These are phyloP conservation scores for Batillaria attramentaria DNA, from an alignment of 1,140 invertebrate genomes.

Conservation along the genomic window DNA sequence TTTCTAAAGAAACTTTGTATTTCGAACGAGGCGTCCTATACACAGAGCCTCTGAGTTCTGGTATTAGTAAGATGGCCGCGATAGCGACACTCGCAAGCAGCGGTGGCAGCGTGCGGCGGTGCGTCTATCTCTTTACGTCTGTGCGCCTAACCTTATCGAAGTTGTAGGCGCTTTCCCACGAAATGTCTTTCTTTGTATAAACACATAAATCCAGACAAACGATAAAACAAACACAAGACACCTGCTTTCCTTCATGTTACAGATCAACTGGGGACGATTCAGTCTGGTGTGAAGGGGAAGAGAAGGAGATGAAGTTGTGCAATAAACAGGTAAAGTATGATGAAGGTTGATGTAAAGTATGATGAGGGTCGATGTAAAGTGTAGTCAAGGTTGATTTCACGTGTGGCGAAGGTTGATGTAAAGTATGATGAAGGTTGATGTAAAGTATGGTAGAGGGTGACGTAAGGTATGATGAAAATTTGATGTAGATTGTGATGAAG, in stretches of 20 bases:
- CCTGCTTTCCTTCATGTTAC: too few species aligned
- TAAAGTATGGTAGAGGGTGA: background rate
- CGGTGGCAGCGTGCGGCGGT: background rate
- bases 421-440: background rate
- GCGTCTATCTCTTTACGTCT: background rate
- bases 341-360: background rate
- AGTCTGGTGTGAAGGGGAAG: background rate
- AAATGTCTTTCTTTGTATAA: background rate
- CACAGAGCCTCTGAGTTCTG: too few species aligned
- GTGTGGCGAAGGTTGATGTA: background rate
- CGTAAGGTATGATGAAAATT: background rate
- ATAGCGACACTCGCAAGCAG: too few species aligned
- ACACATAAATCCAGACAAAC: too few species aligned
- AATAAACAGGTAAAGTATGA: background rate
- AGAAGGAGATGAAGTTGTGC: background rate
- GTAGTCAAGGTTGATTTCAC: background rate
- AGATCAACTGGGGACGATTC: slow-evolving; percentile 24
- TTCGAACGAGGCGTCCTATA: too few species aligned
- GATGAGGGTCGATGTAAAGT: background rate
- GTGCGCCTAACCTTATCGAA: background rate
- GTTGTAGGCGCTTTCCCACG: background rate
- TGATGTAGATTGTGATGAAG: background rate
- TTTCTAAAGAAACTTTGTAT: too few species aligned
- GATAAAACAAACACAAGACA: too few species aligned
- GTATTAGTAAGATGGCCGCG: too few species aligned